phyloP scores from a whole-genome alignment of 1,140 invertebrate genomes.

The Triops longicaudatus region DNA sequence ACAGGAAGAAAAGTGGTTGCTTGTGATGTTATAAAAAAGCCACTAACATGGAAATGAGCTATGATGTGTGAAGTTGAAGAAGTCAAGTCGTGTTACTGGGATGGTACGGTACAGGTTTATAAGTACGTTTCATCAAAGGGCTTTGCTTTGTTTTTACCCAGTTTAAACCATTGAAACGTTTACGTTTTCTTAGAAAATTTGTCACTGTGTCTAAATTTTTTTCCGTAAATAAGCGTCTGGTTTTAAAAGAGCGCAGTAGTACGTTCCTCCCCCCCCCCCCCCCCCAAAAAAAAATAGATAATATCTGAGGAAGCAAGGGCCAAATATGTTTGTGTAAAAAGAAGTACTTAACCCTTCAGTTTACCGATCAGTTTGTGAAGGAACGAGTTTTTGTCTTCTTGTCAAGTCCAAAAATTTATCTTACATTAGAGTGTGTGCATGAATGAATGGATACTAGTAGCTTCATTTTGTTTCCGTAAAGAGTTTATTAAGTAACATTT shows the following conservation, averaged over 20 bases:
- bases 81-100: not conserved
- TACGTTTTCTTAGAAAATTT: not conserved
- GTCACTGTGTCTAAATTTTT: not conserved
- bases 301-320: not conserved
- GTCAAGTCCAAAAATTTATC: not conserved
- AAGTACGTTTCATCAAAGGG: not conserved
- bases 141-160: not conserved
- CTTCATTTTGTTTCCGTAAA: not conserved
- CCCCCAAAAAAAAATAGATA: too few species aligned
- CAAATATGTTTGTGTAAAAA: conserved; percentile 1
- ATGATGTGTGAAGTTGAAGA: not conserved
- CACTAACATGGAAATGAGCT: not conserved
- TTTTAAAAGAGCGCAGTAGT: not conserved
- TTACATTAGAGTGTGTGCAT: not conserved
- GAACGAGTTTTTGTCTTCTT: conserved; percentile 12
- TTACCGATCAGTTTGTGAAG: not conserved
- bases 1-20: not conserved
- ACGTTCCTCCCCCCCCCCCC: not conserved
- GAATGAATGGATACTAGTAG: not conserved
- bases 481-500: not conserved
- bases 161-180: too few species aligned
- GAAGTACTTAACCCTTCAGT: not conserved
- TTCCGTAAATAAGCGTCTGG: not conserved
- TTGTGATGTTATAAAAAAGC: not conserved
- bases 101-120: not conserved